Evolutionary conservation across 2,888 invertebrate genomes (phyloP), one percentile per base, ranked within the genome.

Genomic region (Reticulitermes lucifugus): DNA sequence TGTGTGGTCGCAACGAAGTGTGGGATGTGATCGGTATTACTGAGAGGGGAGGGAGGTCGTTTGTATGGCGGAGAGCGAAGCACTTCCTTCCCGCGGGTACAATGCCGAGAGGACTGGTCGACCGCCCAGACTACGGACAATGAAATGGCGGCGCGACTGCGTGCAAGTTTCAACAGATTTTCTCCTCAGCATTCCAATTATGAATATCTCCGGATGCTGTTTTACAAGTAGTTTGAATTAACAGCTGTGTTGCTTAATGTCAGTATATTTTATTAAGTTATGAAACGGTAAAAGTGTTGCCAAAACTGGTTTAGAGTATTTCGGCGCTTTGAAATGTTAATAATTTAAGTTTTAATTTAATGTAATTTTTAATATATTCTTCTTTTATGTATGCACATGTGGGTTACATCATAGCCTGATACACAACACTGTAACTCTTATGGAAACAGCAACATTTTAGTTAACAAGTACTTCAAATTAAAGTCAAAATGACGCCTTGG

Each of bases 391-490:
- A 59, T 79, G 59, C 59, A 79, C 70, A 70, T 70, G 46, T 41
- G 35, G 35, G 43, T 43, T 46, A 75, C 71, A 43, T 7, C 25
- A 10, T 22, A 29, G 1, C 41, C 22, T n/a, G 25, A 21, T 73
- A 14, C 12, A 41, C 7, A 21, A 7, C 7, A 71, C 25, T 25
- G 6, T 73, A 6, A 41, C 35, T 59, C 22, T 35, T 35, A 81
- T 81, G 81, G 70, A 81, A 70, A 35, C 4, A 35, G 79, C 0
- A 79, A 79, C 14, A 35, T 35, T 59, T 14, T 70, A 81, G 41
- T 70, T 81, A 81, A n/a, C 43, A 65, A 70, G 81, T 70, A 46
- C 43, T 81, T 81, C 81, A 70, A 70, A 81, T 81, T 81, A 81
- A 81, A 35, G 70, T 81, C 35, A 81, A n/a, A 14, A 41, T 43